Evolutionary conservation across 2,888 invertebrate genomes (phyloP).

Genomic region (Sylvicola cinctus): DNA sequence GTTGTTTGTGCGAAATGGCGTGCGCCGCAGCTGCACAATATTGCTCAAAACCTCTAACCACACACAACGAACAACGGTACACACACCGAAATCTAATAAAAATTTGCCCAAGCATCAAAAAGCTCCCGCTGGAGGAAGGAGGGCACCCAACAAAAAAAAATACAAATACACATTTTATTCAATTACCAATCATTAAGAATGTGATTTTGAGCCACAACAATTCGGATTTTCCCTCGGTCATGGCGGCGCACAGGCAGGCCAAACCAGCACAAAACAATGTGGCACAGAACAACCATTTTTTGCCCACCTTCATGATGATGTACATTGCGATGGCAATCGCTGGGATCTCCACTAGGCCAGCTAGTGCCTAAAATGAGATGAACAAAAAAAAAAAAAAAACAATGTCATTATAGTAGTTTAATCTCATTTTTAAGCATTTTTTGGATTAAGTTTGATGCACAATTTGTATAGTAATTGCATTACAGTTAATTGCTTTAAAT

Average conservation of each 20-base stretch:
- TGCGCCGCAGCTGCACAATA: too few species aligned
- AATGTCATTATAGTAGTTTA: too few species aligned
- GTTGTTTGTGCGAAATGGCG: too few species aligned
- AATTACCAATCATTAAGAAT: constrained; percentile 48
- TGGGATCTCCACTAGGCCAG: constrained; percentile 58
- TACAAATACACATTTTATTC: neutral
- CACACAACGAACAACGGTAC: neutral
- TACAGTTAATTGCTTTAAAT: too few species aligned
- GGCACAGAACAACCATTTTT: constrained; percentile 47
- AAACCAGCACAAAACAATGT: constrained; percentile 46
- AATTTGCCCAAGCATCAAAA: too few species aligned
- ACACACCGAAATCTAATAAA: neutral
- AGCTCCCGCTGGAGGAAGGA: too few species aligned
- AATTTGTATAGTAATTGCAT: too few species aligned
- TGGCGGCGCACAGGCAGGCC: constrained; percentile 42
- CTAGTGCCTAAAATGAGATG: constrained; percentile 27
- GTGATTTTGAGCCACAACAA: constrained; percentile 47
- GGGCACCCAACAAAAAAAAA: neutral
- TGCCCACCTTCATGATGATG: constrained; percentile 50
- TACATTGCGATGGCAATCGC: constrained; percentile 56
- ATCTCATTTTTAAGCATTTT: too few species aligned
- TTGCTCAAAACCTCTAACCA: too few species aligned
- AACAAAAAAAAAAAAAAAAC: constrained; percentile 6
- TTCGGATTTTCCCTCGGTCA: constrained; percentile 29
- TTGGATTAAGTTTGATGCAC: too few species aligned